phyloP scores from a whole-genome alignment of 1,140 invertebrate species.

The Samia ricini region DNA sequence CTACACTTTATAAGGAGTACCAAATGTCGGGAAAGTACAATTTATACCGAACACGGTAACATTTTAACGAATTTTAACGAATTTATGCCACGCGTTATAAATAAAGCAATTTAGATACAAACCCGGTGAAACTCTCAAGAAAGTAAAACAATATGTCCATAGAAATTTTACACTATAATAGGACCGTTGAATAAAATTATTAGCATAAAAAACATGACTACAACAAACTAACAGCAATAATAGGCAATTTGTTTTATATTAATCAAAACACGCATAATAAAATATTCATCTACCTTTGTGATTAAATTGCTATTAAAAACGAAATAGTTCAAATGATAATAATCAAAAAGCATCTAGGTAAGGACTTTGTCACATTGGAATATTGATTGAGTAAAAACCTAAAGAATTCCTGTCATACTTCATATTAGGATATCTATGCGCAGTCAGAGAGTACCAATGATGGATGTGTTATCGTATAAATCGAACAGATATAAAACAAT shows the following conservation, averaged over 20 bases:
- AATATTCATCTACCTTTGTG: neutral
- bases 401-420: conserved; percentile 9
- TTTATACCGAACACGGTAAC: too few relatives aligned
- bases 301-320: neutral
- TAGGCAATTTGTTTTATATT: conserved; percentile 2
- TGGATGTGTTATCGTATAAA: conserved; percentile 31
- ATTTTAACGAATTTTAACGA: too few relatives aligned
- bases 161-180: too few relatives aligned
- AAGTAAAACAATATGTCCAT: too few relatives aligned
- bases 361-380: conserved; percentile 1
- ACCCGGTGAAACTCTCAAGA: too few relatives aligned
- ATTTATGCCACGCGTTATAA: too few relatives aligned
- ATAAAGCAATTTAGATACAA: too few relatives aligned
- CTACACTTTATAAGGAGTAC: too few relatives aligned
- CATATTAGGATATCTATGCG: conserved; percentile 20
- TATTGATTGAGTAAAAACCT: neutral
- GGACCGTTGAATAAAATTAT: neutral
- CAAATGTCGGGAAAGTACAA: too few relatives aligned
- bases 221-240: conserved; percentile 7
- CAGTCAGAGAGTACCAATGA: conserved; percentile 23
- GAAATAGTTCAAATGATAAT: neutral
- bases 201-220: neutral
- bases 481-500: conserved; percentile 46
- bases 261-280: conserved; percentile 7
- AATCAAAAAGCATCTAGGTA: neutral